Conservation (phyloP, 2,888 invertebrate species). For the Proisotoma minuta region DNA sequence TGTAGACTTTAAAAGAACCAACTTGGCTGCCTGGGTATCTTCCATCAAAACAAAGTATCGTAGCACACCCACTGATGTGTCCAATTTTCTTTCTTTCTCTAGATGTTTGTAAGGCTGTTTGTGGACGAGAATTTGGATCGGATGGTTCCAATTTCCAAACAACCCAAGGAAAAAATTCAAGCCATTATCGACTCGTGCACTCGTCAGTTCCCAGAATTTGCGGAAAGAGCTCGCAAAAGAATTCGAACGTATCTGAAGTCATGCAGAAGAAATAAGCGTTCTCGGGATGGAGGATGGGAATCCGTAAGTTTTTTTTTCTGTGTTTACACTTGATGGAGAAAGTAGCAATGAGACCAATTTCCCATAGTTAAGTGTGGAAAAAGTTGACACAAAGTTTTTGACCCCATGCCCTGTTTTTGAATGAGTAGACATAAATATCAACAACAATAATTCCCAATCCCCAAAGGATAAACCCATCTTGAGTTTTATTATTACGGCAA, state of each 20-base stretch:
- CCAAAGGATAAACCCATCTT: not conserved
- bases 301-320: slow-evolving; percentile 61
- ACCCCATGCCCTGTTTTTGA: not conserved
- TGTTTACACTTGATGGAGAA: slow-evolving; percentile 1
- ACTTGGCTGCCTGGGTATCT: not conserved
- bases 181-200: slow-evolving; percentile 96
- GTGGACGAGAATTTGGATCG: slow-evolving; percentile 95
- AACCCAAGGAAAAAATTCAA: slow-evolving; percentile 96
- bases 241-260: slow-evolving; percentile 94
- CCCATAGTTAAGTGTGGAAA: not conserved
- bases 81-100: slow-evolving; percentile 48
- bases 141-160: slow-evolving; percentile 94
- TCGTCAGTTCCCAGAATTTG: slow-evolving; percentile 93
- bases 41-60: too few species aligned
- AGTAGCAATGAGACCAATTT: not conserved
- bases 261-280: slow-evolving; percentile 87
- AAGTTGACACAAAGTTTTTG: not conserved
- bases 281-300: slow-evolving; percentile 82
- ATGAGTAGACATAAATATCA: too few species aligned
- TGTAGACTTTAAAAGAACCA: not conserved
- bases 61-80: not conserved
- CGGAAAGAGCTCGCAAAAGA: slow-evolving; percentile 87
- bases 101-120: slow-evolving; percentile 97
- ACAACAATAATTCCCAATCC: not conserved
- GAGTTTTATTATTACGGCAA: not conserved